Evolutionary conservation across 2,888 invertebrate species (phyloP).

Genomic region (Hofmannophila pseudospretella): DNA sequence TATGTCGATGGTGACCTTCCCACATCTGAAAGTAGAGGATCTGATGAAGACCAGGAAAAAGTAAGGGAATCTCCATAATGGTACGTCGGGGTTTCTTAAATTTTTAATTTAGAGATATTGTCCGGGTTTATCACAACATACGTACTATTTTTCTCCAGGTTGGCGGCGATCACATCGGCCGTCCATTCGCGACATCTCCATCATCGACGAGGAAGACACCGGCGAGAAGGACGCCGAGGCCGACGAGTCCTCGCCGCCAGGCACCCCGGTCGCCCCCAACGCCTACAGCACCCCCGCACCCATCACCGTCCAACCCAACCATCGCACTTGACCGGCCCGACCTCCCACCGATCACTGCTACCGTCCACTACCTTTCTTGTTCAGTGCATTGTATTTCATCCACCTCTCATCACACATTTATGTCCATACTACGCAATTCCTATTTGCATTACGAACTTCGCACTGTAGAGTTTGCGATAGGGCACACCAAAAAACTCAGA

Average conservation of each 20-base stretch:
- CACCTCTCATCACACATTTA: slow-evolving; percentile 2
- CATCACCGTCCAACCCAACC: slow-evolving; percentile 65
- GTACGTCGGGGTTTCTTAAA: too few species aligned
- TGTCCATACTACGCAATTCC: slow-evolving; percentile 1
- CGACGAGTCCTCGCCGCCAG: slow-evolving; percentile 34
- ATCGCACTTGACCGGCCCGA: slow-evolving; percentile 36
- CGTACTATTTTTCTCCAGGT: slow-evolving; percentile 55
- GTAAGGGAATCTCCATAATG: too few species aligned
- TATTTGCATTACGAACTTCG: background rate
- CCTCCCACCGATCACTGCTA: slow-evolving; percentile 5
- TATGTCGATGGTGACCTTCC: too few species aligned
- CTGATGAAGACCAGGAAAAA: too few species aligned
- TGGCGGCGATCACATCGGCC: slow-evolving; percentile 90
- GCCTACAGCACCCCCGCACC: slow-evolving; percentile 54
- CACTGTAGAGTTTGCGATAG: background rate
- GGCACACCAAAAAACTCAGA: background rate
- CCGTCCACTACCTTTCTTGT: slow-evolving; percentile 6
- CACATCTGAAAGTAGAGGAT: too few species aligned
- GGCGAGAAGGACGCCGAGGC: slow-evolving; percentile 73
- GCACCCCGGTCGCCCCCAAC: slow-evolving; percentile 29
- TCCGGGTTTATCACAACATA: background rate
- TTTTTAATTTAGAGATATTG: too few species aligned
- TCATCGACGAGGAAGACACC: slow-evolving; percentile 89
- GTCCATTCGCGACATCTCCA: slow-evolving; percentile 91
- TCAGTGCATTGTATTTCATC: slow-evolving; percentile 2